Evolutionary conservation across 2,113 vertebrate species (phyloP).

Genomic region (Lepisosteus osseus): DNA sequence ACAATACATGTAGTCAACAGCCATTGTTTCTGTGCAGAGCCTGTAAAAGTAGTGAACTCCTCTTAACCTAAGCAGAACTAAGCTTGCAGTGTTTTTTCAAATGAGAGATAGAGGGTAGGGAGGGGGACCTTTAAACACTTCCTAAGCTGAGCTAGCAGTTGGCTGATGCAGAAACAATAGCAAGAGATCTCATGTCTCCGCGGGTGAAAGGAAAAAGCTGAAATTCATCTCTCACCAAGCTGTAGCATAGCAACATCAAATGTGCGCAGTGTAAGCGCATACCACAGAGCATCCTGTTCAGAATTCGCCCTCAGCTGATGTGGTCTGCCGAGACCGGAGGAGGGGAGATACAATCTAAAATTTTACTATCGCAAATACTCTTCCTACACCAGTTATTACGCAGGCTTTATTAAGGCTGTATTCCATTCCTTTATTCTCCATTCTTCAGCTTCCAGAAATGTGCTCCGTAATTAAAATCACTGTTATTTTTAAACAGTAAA

Average conservation of each 20-base stretch:
- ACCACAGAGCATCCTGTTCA: constrained; percentile 22
- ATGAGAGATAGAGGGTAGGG: constrained; percentile 23
- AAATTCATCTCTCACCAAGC: constrained; percentile 18
- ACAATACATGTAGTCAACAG: constrained; percentile 44
- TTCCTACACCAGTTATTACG: too few species aligned
- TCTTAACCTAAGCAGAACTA: constrained; percentile 36
- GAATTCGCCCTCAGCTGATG: constrained; percentile 13
- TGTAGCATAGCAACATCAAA: constrained; percentile 2
- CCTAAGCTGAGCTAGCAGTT: constrained; percentile 58
- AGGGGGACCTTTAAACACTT: constrained; percentile 35
- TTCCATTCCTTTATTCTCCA: too few species aligned
- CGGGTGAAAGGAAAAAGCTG: constrained; percentile 47
- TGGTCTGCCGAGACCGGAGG: not conserved
- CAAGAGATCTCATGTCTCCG: constrained; percentile 48
- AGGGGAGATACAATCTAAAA: not conserved
- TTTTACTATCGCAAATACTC: too few species aligned
- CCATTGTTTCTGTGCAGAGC: constrained; percentile 44
- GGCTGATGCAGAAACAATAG: constrained; percentile 47
- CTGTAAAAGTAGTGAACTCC: constrained; percentile 26
- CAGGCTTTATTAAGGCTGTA: too few species aligned
- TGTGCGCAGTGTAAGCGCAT: not conserved
- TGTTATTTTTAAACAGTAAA: too few species aligned
- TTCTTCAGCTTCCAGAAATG: too few species aligned
- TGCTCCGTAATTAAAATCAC: too few species aligned
- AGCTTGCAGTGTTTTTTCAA: constrained; percentile 30